Percentiles rank a stretch among this genome's conserved stretches.
phyloP scores from a whole-genome alignment of 2,888 invertebrate species.

The Tipula unca region DNA sequence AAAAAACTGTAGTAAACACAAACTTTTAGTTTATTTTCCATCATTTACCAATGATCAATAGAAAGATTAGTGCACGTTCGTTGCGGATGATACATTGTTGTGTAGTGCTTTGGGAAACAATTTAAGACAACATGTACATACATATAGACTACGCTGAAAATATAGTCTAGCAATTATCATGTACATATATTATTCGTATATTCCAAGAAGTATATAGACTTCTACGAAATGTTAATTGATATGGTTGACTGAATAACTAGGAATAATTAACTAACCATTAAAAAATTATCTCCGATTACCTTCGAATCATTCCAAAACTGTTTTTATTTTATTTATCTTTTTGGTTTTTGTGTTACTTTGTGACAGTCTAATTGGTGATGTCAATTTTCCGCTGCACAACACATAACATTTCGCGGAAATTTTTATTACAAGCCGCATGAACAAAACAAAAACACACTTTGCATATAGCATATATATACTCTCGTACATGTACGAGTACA shows the following conservation, averaged over 20 bases:
- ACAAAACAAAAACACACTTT: background rate
- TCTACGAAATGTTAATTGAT: background rate
- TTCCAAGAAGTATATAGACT: background rate
- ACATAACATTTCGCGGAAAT: background rate
- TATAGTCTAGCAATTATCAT: background rate
- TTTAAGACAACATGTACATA: background rate
- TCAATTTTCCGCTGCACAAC: slow-evolving; percentile 8
- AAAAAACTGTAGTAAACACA: background rate
- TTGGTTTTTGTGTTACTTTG: background rate
- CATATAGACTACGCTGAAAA: background rate
- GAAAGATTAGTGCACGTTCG: background rate
- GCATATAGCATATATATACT: no score
- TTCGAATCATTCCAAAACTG: background rate
- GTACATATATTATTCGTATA: no score
- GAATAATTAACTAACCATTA: background rate
- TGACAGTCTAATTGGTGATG: background rate
- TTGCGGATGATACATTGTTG: background rate
- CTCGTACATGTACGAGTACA: no score
- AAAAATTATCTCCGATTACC: background rate
- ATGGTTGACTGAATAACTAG: background rate
- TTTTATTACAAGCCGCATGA: background rate
- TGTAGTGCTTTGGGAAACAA: background rate
- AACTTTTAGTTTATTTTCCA: slow-evolving; percentile 8
- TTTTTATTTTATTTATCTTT: background rate
- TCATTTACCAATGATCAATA: background rate